Percentiles rank a stretch among this genome's conserved stretches.
These are phyloP conservation scores for Dermochelys coriacea DNA, from an alignment of 2,797 vertebrate species.

Conservation along the genomic window DNA sequence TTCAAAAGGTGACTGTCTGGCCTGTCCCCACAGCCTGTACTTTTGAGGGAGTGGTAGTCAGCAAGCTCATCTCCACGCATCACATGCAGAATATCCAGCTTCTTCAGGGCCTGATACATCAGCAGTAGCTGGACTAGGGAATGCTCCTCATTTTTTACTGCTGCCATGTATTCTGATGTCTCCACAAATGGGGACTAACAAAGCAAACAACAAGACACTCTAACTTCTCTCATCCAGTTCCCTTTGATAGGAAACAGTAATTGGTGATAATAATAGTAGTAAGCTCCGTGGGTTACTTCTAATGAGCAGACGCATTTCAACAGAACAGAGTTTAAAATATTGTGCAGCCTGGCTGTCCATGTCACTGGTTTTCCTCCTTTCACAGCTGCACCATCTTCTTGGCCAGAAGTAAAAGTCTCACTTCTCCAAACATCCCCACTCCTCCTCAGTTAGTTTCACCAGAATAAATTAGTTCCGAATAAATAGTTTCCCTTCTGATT, in stretches of 20 bases:
- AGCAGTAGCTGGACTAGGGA: not conserved
- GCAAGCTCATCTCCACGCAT: not conserved
- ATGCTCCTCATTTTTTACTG: not conserved
- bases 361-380: constrained; percentile 37
- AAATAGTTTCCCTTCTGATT: not conserved
- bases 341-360: not conserved
- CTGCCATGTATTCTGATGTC: not conserved
- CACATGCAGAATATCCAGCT: not conserved
- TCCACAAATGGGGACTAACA: constrained; percentile 1
- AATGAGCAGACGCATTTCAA: constrained; percentile 62
- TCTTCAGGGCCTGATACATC: not conserved
- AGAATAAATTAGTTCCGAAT: not conserved
- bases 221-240: not conserved
- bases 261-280: constrained; percentile 11
- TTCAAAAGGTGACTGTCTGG: not conserved
- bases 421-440: constrained; percentile 56
- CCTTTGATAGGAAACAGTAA: constrained; percentile 47
- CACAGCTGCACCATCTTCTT: constrained; percentile 62
- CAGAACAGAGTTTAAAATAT: constrained; percentile 36
- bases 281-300: constrained; percentile 54
- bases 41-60: not conserved
- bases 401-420: constrained; percentile 63
- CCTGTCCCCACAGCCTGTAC: not conserved
- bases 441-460: not conserved
- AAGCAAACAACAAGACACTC: constrained; percentile 1